A percentile compares a stretch with the other conserved stretches of the same genome.
These are phyloP conservation scores for Alligator mississippiensis DNA, from an alignment of 2,113 vertebrate genomes.

Conservation along the genomic window DNA sequence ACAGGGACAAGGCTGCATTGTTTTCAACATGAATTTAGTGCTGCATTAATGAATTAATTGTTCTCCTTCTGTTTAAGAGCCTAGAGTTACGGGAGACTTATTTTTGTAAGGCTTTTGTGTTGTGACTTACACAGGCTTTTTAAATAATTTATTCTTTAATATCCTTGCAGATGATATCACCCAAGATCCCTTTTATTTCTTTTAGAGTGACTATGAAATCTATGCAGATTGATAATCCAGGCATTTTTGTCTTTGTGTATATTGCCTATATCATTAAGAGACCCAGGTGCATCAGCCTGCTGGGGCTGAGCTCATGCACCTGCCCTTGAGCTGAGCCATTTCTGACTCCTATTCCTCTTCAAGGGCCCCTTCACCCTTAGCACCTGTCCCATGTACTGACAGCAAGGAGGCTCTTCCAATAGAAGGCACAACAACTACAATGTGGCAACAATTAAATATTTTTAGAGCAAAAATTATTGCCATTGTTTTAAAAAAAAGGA, in stretches of 20 bases:
- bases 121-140: background rate
- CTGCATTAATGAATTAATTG: background rate
- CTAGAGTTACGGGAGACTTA: background rate
- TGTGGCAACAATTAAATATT: background rate
- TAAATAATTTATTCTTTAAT: background rate
- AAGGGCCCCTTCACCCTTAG: background rate
- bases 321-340: background rate
- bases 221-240: background rate
- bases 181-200: background rate
- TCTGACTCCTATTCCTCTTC: background rate
- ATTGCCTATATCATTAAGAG: background rate
- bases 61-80: background rate
- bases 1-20: background rate
- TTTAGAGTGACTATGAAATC: background rate
- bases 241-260: background rate
- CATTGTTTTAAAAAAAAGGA: background rate
- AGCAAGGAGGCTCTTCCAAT: too few relatives aligned
- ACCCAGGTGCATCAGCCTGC: background rate
- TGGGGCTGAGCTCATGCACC: background rate
- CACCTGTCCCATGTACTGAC: background rate
- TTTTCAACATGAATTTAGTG: background rate
- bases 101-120: background rate
- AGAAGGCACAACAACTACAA: too few relatives aligned
- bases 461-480: background rate
- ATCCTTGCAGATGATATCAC: background rate